Percentiles rank a stretch among this genome's conserved stretches.
Evolutionary conservation across 2,888 invertebrate species (phyloP).

Genomic region (Eumerus sabulonum): DNA sequence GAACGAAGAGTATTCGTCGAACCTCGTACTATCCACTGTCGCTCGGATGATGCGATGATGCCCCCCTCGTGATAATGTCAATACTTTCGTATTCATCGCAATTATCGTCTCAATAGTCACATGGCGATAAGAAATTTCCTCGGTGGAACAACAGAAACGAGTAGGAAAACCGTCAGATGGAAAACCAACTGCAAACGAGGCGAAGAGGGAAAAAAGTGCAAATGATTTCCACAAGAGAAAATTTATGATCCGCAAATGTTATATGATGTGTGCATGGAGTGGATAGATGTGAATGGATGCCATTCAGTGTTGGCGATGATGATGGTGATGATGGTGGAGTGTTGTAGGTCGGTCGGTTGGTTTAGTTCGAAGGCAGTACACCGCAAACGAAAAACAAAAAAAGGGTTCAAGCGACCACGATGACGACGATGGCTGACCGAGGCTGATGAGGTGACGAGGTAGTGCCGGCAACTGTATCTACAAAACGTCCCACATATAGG

Average conservation of each 20-base stretch:
- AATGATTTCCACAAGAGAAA: constrained; percentile 68
- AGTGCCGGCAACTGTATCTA: constrained; percentile 32
- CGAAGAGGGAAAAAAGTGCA: constrained; percentile 56
- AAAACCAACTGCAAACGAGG: background rate
- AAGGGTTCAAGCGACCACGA: constrained; percentile 54
- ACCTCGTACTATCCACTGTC: background rate
- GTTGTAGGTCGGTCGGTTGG: constrained; percentile 50
- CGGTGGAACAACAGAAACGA: constrained; percentile 17
- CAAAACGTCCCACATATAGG: constrained; percentile 55
- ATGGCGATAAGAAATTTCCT: constrained; percentile 52
- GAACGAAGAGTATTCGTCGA: background rate
- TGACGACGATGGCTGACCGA: constrained; percentile 9
- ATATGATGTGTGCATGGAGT: constrained; percentile 67
- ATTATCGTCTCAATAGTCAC: constrained; percentile 67
- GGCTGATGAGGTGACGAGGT: background rate
- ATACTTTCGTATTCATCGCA: constrained; percentile 64
- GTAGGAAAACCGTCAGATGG: constrained; percentile 12
- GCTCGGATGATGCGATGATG: background rate
- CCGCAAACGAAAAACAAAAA: constrained; percentile 55
- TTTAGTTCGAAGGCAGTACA: constrained; percentile 43
- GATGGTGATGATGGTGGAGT: constrained; percentile 42
- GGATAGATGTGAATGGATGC: constrained; percentile 65
- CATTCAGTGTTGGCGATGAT: constrained; percentile 57
- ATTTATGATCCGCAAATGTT: constrained; percentile 69
- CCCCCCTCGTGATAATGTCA: constrained; percentile 46